These are phyloP conservation scores for Platichthys flesus DNA, from an alignment of 2,113 vertebrate species.

Conservation along the genomic window DNA sequence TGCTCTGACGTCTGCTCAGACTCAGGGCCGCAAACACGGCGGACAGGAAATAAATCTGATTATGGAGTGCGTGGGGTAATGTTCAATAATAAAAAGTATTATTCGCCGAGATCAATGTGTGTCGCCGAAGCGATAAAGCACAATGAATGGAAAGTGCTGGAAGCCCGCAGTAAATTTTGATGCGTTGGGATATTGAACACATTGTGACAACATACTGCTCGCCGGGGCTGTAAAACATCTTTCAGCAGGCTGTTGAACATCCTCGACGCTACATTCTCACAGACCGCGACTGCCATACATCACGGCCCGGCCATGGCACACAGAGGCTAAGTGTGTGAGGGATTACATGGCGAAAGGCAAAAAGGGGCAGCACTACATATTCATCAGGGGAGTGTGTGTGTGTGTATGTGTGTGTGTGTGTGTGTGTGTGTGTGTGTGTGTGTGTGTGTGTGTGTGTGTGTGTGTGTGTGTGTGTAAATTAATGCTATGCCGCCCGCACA, in stretches of 20 bases:
- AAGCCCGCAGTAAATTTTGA: constrained; percentile 79
- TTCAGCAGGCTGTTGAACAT: constrained; percentile 80
- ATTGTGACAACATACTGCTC: constrained; percentile 78
- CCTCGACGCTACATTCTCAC: constrained; percentile 52
- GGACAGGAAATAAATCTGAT: constrained; percentile 80
- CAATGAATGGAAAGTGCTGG: constrained; percentile 80
- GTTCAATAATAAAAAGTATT: constrained; percentile 84
- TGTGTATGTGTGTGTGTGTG: constrained; percentile 2
- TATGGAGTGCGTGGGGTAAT: constrained; percentile 74
- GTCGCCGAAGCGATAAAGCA: constrained; percentile 76
- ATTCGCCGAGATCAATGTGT: constrained; percentile 81
- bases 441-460: constrained; percentile 16
- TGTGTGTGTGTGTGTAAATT: constrained; percentile 36
- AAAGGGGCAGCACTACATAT: constrained; percentile 64
- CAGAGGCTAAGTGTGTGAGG: constrained; percentile 44
- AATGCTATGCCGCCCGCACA: constrained; percentile 22
- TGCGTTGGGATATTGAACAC: constrained; percentile 79
- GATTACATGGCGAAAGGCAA: constrained; percentile 61
- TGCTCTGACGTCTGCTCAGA: constrained; percentile 56
- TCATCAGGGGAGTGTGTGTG: constrained; percentile 51
- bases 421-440: constrained; percentile 31
- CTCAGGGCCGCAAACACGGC: constrained; percentile 50
- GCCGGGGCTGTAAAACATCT: constrained; percentile 79
- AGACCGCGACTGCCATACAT: constrained; percentile 68
- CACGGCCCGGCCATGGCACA: constrained; percentile 47